Evolutionary conservation across 2,113 vertebrate species (phyloP).

Genomic region (Hiodon alosoides): DNA sequence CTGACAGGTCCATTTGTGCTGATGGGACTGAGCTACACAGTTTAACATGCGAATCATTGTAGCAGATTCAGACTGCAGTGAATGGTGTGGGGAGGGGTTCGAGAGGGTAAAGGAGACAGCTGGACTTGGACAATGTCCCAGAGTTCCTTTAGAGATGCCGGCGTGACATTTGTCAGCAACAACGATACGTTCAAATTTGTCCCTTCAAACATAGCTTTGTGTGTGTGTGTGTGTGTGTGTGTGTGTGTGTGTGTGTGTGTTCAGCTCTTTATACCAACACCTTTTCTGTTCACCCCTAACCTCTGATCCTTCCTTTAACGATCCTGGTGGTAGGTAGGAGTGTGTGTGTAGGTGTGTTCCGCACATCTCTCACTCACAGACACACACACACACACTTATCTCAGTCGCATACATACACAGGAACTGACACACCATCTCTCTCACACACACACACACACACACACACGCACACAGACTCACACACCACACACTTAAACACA

Average conservation of each 20-base stretch:
- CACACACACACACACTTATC: too few species aligned
- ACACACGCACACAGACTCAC: not conserved
- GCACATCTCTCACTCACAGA: too few species aligned
- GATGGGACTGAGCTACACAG: slow-evolving; percentile 42
- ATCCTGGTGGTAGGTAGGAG: too few species aligned
- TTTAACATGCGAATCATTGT: slow-evolving; percentile 78
- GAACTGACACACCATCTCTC: not conserved
- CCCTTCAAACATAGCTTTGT: too few species aligned
- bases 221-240: not conserved
- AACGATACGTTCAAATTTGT: too few species aligned
- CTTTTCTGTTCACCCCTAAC: too few species aligned
- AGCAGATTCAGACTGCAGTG: slow-evolving; percentile 40
- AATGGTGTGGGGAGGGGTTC: slow-evolving; percentile 33
- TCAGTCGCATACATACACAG: too few species aligned
- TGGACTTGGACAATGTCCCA: slow-evolving; percentile 1
- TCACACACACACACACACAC: not conserved
- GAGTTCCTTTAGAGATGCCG: not conserved
- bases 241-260: slow-evolving; percentile 1
- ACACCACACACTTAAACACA: not conserved
- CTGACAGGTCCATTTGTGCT: slow-evolving; percentile 82
- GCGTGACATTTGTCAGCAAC: too few species aligned
- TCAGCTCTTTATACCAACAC: not conserved
- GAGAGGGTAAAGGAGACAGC: not conserved
- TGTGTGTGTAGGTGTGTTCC: too few species aligned
- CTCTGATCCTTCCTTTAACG: too few species aligned